Base-by-base conservation (phyloP, 2,888 invertebrate species). In the Microctonus brassicae region DNA sequence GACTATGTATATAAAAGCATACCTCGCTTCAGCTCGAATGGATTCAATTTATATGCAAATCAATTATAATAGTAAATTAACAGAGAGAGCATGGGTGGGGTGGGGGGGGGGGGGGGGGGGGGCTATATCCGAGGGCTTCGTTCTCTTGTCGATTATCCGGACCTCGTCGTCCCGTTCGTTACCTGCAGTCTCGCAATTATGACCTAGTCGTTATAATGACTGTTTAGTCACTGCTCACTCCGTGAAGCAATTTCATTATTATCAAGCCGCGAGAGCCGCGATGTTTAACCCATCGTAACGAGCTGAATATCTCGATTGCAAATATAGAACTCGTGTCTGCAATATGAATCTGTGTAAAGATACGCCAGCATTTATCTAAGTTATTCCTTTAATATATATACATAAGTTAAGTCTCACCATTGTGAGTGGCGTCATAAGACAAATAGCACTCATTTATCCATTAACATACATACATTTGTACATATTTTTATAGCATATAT, bases 41-140 rank as follows among this genome's bases (percentile, higher is more conserved):
- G 82, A 81, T 83, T 84, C 83, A 83, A 83, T 84, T 80, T 84
- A 84, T 84, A 84, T 84, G 83, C 83, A 84, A 84, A 84, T 83
- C 82, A 83, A 84, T 84, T 83, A 84, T 82, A 83, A 83, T 82
- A 81, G 77, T 84, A 80, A 85, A 84, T 85, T 83, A 84, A 82
- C 81, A 79, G 74, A 65, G 77, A 53, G 52, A 29, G 52, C 39
- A 29, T 47, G 47, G 26, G 42, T n/a, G n/a, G n/a, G n/a, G n/a
- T n/a, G n/a, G n/a, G n/a, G n/a, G n/a, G n/a, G n/a, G n/a, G n/a
- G n/a, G n/a, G n/a, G n/a, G n/a, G n/a, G n/a, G n/a, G 39, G 39
- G 22, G 39, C 36, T 62, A 22, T 62, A 62, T 34, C 22, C 60
- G 60, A 60, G 36, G 34, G 36, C 33, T 60, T 24, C 24, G 39